phyloP scores from a whole-genome alignment of 1,140 invertebrate species.

The Cotesia typhae region DNA sequence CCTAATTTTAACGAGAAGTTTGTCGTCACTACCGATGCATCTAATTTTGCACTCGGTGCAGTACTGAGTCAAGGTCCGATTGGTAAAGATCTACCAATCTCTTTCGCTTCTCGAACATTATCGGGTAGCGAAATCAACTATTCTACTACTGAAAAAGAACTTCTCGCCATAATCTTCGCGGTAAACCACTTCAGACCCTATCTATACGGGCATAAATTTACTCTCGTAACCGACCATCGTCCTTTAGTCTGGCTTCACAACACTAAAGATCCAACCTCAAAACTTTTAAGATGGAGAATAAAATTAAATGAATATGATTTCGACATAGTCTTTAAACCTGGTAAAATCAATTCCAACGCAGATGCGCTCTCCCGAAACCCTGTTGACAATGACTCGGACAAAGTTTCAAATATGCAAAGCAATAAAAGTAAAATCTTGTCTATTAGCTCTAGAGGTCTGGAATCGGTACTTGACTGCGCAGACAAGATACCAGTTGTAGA shows the following conservation, averaged over 20 bases:
- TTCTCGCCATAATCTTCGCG: background rate
- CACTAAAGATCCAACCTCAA: slow-evolving; percentile 12
- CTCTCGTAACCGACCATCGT: too few species aligned
- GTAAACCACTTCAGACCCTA: background rate
- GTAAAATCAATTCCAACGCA: background rate
- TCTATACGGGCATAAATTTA: too few species aligned
- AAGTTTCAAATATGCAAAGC: too few species aligned
- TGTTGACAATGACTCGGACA: too few species aligned
- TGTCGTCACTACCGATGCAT: background rate
- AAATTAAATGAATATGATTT: slow-evolving; percentile 8
- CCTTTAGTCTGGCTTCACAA: slow-evolving; percentile 21
- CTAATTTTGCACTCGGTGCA: background rate
- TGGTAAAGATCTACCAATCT: background rate
- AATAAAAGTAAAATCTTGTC: too few species aligned
- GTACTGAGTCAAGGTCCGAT: background rate
- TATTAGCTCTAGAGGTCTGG: too few species aligned
- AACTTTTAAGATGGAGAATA: slow-evolving; percentile 22
- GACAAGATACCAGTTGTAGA: too few species aligned
- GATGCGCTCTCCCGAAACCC: background rate
- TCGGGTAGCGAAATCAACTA: background rate
- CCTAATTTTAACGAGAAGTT: slow-evolving; percentile 7
- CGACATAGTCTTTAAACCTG: slow-evolving; percentile 16
- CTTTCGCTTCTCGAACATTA: background rate
- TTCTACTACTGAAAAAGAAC: background rate
- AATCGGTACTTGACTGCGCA: too few species aligned